Conservation (phyloP, 2,113 vertebrate genomes). For the Labrus mixtus region DNA sequence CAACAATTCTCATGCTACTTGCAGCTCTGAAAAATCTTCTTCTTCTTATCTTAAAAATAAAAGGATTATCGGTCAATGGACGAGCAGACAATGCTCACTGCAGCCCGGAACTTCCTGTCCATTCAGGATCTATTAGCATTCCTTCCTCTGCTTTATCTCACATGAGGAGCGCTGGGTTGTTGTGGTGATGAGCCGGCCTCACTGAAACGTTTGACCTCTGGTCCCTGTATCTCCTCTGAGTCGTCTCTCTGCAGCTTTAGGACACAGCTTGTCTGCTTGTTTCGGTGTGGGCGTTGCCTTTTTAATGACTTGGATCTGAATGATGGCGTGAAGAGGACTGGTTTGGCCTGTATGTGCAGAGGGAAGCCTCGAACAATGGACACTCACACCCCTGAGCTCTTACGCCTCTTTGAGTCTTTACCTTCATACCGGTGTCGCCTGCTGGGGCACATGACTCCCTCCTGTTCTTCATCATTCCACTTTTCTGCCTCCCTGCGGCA, state of each 20-base stretch:
- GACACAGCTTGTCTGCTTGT: conserved; percentile 32
- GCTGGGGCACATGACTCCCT: conserved; percentile 33
- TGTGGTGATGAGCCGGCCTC: conserved; percentile 50
- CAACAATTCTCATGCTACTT: neutral
- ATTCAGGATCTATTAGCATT: conserved; percentile 19
- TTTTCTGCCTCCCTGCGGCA: conserved; percentile 23
- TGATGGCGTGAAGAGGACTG: conserved; percentile 44
- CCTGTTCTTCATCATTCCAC: conserved; percentile 39
- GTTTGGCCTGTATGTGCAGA: conserved; percentile 40
- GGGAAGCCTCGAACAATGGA: conserved; percentile 41
- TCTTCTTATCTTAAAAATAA: no score
- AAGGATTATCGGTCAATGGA: neutral
- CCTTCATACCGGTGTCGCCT: conserved; percentile 27
- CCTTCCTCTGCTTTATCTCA: neutral
- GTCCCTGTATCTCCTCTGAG: conserved; percentile 28
- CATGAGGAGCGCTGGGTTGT: conserved; percentile 27
- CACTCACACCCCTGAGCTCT: conserved; percentile 32
- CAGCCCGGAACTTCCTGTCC: neutral
- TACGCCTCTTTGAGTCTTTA: conserved; percentile 38
- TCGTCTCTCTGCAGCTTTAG: conserved; percentile 40
- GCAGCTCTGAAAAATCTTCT: neutral
- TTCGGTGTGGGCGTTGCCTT: conserved; percentile 56
- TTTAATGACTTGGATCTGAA: conserved; percentile 72
- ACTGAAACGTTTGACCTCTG: conserved; percentile 47
- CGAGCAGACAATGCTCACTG: neutral